Base-by-base conservation (phyloP, 2,113 vertebrate species). In the Halcyon malimbica region DNA sequence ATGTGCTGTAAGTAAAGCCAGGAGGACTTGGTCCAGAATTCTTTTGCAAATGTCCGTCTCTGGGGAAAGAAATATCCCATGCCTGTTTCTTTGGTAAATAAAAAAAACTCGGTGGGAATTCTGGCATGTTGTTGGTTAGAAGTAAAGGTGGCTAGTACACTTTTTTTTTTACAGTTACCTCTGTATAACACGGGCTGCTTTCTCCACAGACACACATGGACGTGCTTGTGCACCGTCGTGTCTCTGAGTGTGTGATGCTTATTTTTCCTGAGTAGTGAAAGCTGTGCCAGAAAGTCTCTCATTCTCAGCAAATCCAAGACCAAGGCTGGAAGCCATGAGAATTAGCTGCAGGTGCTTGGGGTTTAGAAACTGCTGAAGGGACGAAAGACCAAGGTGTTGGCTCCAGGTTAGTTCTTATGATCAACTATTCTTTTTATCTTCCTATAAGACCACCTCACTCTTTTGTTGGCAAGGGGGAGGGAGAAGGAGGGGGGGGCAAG, bases 331-430 rank as follows among this genome's bases (percentile, higher is more conserved):
- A 97, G 96, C 97, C 98, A 98, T 82, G 97, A 98, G 96, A 99
- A 99, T 98, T 98, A 98, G 98, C 98, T 99, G 98, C 98, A 99
- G 98, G 98, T 99, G 88, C 97, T 98, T 69, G 97, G 98, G 85
- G 98, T 98, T 97, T 99, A 98, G 98, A 99, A 98, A 98, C 94
- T 98, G 98, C 98, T 99, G 98, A 99, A 98, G 97, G 99, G 99
- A 96, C 98, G 83, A 97, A 98, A 98, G 98, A 99, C 98, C 94
- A 98, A 97, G 94, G 98, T 98, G 98, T 97, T 98, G 98, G 98
- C 98, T 98, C 91, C 98, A 99, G 99, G 99, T 99, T 98, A 98
- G 98, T 97, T 96, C 97, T 97, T 99, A 98, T 99, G 98, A 98
- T 99, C 98, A 98, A 90, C 95, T 98, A 99, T 99, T 99, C 98